A percentile compares a stretch with the other conserved stretches of the same genome.
phyloP scores from a whole-genome alignment of 2,113 vertebrate genomes.

The Pomatorhinus ruficollis region DNA sequence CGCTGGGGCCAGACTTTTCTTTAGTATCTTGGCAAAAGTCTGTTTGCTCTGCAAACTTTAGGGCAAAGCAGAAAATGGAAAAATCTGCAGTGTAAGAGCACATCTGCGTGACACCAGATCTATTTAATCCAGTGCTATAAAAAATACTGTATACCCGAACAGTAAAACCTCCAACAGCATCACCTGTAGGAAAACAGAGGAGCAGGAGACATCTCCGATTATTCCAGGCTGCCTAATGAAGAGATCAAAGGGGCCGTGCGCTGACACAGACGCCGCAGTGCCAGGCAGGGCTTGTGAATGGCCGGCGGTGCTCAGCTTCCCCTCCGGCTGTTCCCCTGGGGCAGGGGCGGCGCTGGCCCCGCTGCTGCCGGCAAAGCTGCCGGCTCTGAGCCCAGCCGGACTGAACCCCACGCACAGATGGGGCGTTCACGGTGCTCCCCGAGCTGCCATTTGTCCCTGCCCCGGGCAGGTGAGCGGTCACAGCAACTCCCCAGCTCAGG shows the following conservation, averaged over 20 bases:
- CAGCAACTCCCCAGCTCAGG: neutral
- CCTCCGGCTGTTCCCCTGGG: accelerated
- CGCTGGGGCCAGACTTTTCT: neutral
- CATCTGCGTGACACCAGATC: neutral
- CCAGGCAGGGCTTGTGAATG: accelerated
- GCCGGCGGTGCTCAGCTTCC: neutral
- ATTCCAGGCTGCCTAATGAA: neutral
- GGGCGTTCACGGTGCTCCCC: neutral
- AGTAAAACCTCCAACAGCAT: neutral
- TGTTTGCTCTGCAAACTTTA: neutral
- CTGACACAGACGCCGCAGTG: neutral
- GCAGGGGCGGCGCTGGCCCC: neutral
- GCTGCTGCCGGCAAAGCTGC: neutral
- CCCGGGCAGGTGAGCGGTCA: neutral
- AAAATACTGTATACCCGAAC: neutral
- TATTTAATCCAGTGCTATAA: neutral
- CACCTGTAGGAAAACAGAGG: neutral
- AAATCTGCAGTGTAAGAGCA: neutral
- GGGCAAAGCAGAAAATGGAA: neutral
- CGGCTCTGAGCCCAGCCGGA: accelerated
- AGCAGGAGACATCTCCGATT: neutral
- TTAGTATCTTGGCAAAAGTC: neutral
- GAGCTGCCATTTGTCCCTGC: neutral
- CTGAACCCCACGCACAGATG: accelerated
- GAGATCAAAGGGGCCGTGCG: neutral